Evolutionary conservation across 2,888 invertebrate genomes (phyloP).

Genomic region (Polymixis flavicincta): DNA sequence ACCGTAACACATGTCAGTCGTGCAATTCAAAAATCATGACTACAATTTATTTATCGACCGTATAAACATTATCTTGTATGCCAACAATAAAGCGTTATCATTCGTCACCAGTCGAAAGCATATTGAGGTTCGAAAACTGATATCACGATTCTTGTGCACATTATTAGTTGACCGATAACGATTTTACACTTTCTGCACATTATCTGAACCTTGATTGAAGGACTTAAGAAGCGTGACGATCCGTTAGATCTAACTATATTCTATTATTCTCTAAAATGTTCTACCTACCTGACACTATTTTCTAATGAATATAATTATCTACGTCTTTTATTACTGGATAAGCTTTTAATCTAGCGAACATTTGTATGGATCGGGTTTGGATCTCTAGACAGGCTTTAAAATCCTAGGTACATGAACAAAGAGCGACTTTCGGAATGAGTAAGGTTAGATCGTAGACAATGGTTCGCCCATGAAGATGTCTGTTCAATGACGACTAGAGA

Average conservation of each 20-base stretch:
- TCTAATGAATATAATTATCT: background rate
- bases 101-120: constrained; percentile 15
- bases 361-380: constrained; percentile 23
- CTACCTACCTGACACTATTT: background rate
- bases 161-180: constrained; percentile 3
- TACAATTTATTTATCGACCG: background rate
- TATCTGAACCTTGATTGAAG: background rate
- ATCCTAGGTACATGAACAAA: constrained; percentile 55
- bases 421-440: constrained; percentile 59
- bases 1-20: background rate
- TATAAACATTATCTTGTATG: constrained; percentile 12
- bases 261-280: too few species aligned
- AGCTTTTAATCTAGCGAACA: background rate
- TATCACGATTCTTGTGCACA: background rate
- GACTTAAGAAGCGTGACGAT: constrained; percentile 3
- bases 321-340: constrained; percentile 5
- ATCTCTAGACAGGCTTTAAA: constrained; percentile 40
- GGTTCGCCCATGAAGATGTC: constrained; percentile 65
- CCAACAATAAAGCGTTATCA: background rate
- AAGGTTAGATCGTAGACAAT: constrained; percentile 66
- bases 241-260: background rate
- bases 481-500: constrained; percentile 66
- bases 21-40: background rate
- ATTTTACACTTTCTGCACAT: background rate
- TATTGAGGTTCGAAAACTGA: constrained; percentile 8